phyloP scores from a whole-genome alignment of 2,797 vertebrate genomes.

The Pelodytes ibericus region DNA sequence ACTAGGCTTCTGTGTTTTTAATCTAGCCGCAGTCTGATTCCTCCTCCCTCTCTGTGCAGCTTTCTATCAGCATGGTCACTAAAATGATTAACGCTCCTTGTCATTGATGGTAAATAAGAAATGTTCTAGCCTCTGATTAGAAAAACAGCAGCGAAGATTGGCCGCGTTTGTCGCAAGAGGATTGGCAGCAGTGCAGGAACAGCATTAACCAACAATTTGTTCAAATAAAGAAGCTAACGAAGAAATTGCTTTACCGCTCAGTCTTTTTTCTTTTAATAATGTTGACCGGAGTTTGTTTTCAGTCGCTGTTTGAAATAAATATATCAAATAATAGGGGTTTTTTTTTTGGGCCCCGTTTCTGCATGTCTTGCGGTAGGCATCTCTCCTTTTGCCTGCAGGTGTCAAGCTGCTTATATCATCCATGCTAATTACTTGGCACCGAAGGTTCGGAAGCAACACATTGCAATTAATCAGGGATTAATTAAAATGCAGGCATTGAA shows the following conservation, averaged over 20 bases:
- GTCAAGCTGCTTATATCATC: slow-evolving; percentile 45
- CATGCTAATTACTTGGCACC: slow-evolving; percentile 50
- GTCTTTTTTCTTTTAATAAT: not conserved
- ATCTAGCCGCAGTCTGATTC: not conserved
- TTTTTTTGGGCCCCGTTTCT: slow-evolving; percentile 20
- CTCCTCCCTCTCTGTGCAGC: not conserved
- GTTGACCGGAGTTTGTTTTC: slow-evolving; percentile 12
- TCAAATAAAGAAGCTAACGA: slow-evolving; percentile 33
- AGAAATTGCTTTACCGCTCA: slow-evolving; percentile 1
- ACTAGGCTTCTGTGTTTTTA: not conserved
- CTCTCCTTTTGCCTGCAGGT: slow-evolving; percentile 43
- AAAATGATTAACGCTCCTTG: slow-evolving; percentile 6
- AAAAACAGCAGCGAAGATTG: slow-evolving; percentile 28
- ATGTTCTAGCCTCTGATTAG: slow-evolving; percentile 25
- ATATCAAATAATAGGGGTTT: not conserved
- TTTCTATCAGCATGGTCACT: slow-evolving; percentile 10
- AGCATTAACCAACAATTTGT: slow-evolving; percentile 25
- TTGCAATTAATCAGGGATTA: slow-evolving; percentile 37
- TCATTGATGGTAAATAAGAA: slow-evolving; percentile 23
- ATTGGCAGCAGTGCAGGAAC: slow-evolving; percentile 27
- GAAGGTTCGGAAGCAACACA: slow-evolving; percentile 23
- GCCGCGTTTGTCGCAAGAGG: not conserved
- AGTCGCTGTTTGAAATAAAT: slow-evolving; percentile 19
- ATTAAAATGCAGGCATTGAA: slow-evolving; percentile 32
- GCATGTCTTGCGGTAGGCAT: slow-evolving; percentile 10